Evolutionary conservation across 2,113 vertebrate species (phyloP).

Genomic region (Odocoileus virginianus): DNA sequence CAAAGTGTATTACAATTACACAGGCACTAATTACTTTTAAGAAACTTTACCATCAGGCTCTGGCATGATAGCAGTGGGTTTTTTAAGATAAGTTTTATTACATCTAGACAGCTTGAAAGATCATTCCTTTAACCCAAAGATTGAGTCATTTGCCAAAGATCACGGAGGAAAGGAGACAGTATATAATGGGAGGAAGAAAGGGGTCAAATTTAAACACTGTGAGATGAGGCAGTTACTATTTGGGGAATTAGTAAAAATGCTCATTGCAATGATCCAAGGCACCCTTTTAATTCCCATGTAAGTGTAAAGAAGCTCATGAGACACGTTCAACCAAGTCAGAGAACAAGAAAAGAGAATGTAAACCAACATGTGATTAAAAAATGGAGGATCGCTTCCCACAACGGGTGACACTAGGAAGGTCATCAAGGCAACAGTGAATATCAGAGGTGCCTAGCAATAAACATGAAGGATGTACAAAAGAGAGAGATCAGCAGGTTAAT

Average conservation of each 20-base stretch:
- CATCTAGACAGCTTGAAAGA: not conserved
- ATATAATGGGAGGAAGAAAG: not conserved
- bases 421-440: not conserved
- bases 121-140: not conserved
- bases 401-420: fast-evolving
- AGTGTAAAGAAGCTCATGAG: not conserved
- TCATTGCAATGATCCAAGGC: not conserved
- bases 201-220: not conserved
- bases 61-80: not conserved
- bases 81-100: not conserved
- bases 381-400: not conserved
- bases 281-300: not conserved
- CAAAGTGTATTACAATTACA: not conserved
- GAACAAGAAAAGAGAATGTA: not conserved
- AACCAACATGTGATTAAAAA: not conserved
- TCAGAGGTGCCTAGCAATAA: not conserved
- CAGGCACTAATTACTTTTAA: not conserved
- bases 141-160: not conserved
- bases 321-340: not conserved
- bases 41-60: not conserved
- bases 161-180: not conserved
- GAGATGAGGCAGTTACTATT: not conserved
- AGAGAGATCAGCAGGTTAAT: no score
- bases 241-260: not conserved
- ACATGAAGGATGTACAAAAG: not conserved